Conservation (phyloP, 23 tunicate species). For the Halocynthia roretzi region DNA sequence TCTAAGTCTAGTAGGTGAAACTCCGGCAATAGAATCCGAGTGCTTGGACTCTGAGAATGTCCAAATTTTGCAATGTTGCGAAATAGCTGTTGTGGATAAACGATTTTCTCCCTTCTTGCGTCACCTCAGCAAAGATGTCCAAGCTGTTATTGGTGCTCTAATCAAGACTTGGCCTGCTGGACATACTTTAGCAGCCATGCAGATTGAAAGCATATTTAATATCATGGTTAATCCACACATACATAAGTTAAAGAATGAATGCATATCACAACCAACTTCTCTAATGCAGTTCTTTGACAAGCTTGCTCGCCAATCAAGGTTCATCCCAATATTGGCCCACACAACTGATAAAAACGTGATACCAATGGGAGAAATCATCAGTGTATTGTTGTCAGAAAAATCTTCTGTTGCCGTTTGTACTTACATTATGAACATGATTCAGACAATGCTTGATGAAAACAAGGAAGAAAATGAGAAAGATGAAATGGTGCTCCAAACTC, state of each 20-base stretch:
- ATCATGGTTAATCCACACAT: slow-evolving; percentile 44
- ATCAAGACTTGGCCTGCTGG: slow-evolving; percentile 43
- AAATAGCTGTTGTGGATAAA: not conserved
- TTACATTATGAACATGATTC: slow-evolving; percentile 34
- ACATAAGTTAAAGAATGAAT: slow-evolving; percentile 55
- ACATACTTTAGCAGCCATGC: not conserved
- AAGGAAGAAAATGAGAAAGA: slow-evolving; percentile 14
- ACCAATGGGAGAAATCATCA: slow-evolving; percentile 3
- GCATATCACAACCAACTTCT: slow-evolving; percentile 41
- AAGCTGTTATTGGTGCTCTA: slow-evolving; percentile 6
- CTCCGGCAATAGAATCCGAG: too few species aligned
- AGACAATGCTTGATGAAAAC: slow-evolving; percentile 4
- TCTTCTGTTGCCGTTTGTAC: slow-evolving; percentile 21
- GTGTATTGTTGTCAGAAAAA: slow-evolving; percentile 3
- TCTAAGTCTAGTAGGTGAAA: too few species aligned
- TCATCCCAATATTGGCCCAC: slow-evolving; percentile 26
- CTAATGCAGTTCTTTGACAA: slow-evolving; percentile 35
- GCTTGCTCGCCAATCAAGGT: slow-evolving; percentile 30
- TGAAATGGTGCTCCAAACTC: not conserved
- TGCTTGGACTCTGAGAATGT: too few species aligned
- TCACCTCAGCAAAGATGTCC: not conserved
- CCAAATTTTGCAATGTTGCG: too few species aligned
- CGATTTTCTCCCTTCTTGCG: slow-evolving; percentile 4
- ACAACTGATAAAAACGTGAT: not conserved
- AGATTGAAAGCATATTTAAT: slow-evolving; percentile 33